Percentiles rank a stretch among this genome's conserved stretches.
phyloP scores from a whole-genome alignment of 2,797 vertebrate genomes.

The Rallus crepitans region DNA sequence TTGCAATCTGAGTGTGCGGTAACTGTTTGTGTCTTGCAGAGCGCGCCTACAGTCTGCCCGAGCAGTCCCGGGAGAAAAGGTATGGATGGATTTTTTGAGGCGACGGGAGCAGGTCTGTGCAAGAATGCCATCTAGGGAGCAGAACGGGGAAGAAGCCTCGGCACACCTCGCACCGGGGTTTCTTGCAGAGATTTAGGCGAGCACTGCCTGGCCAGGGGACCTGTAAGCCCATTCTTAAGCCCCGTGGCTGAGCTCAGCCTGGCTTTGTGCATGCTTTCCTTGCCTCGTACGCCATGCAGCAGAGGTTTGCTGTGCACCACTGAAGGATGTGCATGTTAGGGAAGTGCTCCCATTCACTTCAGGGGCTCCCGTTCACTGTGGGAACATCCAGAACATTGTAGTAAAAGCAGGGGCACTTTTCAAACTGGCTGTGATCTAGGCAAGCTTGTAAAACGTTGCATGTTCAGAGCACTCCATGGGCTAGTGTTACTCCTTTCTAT shows the following conservation, averaged over 20 bases:
- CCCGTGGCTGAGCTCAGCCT: too few species aligned
- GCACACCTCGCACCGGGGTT: accelerated
- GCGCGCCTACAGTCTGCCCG: slow-evolving; percentile 82
- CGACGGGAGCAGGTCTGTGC: not conserved
- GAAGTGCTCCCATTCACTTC: accelerated
- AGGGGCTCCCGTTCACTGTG: accelerated
- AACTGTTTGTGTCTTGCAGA: slow-evolving; percentile 85
- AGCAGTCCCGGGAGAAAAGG: slow-evolving; percentile 89
- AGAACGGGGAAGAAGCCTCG: accelerated
- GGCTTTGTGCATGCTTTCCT: not conserved
- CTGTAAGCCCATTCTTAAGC: accelerated
- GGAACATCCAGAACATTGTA: accelerated
- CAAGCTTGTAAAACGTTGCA: not conserved
- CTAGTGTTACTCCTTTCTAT: not conserved
- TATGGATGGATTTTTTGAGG: slow-evolving; percentile 51
- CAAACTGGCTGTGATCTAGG: accelerated
- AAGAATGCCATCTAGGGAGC: not conserved
- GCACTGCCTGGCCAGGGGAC: accelerated
- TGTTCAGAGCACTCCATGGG: accelerated
- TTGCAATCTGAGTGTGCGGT: not conserved
- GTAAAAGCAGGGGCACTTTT: not conserved
- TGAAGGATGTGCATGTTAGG: accelerated
- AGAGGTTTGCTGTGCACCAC: not conserved
- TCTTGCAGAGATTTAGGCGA: accelerated
- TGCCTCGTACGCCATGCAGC: accelerated